Conservation (phyloP, 1,140 invertebrate genomes). For the Andricus grossulariae region DNA sequence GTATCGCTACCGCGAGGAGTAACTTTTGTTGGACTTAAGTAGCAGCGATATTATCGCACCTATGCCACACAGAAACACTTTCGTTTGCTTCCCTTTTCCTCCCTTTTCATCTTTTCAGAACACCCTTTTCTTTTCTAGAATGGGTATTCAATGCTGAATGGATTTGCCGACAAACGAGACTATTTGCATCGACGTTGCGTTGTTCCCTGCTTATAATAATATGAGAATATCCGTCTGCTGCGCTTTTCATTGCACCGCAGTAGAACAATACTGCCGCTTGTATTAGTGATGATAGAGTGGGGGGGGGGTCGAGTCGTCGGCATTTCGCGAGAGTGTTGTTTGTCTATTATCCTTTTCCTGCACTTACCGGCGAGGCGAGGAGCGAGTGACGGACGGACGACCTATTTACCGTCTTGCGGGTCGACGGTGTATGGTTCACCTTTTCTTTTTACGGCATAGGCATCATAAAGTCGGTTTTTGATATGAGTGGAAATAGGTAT, state of each 20-base stretch:
- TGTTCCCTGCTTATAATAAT: slow-evolving; percentile 27
- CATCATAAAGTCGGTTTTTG: too few relatives aligned
- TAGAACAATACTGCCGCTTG: not conserved
- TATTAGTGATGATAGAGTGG: too few relatives aligned
- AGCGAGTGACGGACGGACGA: slow-evolving; percentile 1
- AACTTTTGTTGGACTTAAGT: slow-evolving; percentile 7
- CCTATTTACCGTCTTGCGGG: slow-evolving; percentile 7
- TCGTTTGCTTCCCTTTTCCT: not conserved
- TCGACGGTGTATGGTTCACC: not conserved
- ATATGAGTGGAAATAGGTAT: too few relatives aligned
- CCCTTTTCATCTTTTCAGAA: not conserved
- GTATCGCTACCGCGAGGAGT: slow-evolving; percentile 15
- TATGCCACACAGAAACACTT: not conserved
- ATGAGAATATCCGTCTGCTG: slow-evolving; percentile 7
- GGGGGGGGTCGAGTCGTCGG: not conserved
- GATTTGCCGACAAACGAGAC: slow-evolving; percentile 21
- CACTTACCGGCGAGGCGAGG: not conserved
- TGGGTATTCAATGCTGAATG: slow-evolving; percentile 18
- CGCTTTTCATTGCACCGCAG: not conserved
- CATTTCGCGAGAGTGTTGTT: slow-evolving; percentile 2
- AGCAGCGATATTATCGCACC: slow-evolving; percentile 14
- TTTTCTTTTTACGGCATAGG: not conserved
- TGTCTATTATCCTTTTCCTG: slow-evolving; percentile 18
- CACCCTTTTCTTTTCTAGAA: slow-evolving; percentile 11
- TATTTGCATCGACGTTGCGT: slow-evolving; percentile 3